These are phyloP conservation scores for Protobothrops flavoviridis DNA, from an alignment of 2,113 vertebrate species.

Conservation along the genomic window DNA sequence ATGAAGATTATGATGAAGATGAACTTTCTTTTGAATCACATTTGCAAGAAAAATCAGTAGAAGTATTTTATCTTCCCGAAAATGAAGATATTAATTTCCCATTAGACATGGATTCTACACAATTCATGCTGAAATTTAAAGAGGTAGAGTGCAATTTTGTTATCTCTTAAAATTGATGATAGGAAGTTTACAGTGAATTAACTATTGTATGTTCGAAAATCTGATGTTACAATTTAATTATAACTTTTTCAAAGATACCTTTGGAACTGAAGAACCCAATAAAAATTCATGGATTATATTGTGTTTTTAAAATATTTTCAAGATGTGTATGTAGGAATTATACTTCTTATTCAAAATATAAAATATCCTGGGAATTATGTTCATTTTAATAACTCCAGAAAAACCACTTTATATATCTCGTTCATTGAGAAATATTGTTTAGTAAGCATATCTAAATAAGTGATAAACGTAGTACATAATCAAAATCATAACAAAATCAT, in stretches of 20 bases:
- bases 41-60: conserved; percentile 76
- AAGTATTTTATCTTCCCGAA: conserved; percentile 86
- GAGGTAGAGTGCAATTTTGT: conserved; percentile 71
- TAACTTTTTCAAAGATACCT: background rate
- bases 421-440: background rate
- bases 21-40: conserved; percentile 77
- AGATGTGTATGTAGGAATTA: background rate
- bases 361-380: background rate
- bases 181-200: background rate
- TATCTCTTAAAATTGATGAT: background rate
- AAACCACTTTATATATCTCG: background rate
- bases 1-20: conserved; percentile 78
- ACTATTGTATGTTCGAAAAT: background rate
- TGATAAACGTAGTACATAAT: background rate
- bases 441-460: background rate
- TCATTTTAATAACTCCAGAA: background rate
- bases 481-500: background rate
- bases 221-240: background rate
- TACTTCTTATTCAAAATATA: background rate
- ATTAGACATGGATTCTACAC: conserved; percentile 82
- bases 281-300: background rate
- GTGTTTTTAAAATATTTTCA: background rate
- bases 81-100: conserved; percentile 80
- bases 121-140: conserved; percentile 85
- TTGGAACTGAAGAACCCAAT: background rate